These are phyloP conservation scores for Aphidius colemani DNA, from an alignment of 2,888 invertebrate genomes.

Conservation along the genomic window DNA sequence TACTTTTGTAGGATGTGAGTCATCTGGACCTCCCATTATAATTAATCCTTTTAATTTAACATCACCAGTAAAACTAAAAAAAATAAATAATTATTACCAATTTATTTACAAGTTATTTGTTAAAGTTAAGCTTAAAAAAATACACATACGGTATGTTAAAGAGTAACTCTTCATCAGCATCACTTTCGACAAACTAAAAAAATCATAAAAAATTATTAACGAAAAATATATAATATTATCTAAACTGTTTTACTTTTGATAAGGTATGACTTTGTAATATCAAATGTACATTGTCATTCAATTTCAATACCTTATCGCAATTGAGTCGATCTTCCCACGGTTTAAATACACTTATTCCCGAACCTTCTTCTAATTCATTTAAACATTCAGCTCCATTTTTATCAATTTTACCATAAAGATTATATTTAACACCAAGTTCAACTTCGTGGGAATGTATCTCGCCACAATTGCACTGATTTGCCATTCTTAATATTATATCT, in stretches of 20 bases:
- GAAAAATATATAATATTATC: constrained; percentile 19
- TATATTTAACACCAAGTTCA: constrained; percentile 79
- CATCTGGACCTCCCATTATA: constrained; percentile 86
- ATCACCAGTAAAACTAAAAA: constrained; percentile 82
- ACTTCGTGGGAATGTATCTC: constrained; percentile 40
- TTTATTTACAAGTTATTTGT: too few species aligned
- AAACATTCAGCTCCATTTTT: constrained; percentile 84
- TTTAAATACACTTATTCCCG: constrained; percentile 89
- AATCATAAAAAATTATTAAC: constrained; percentile 16
- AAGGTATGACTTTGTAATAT: constrained; percentile 10
- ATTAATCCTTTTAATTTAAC: constrained; percentile 94
- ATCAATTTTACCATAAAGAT: constrained; percentile 88
- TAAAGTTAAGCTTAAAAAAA: not conserved
- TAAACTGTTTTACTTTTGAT: not conserved
- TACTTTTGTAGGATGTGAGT: constrained; percentile 83
- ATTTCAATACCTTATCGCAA: constrained; percentile 69
- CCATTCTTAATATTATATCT: constrained; percentile 36
- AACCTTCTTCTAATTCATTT: constrained; percentile 85
- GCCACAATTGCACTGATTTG: constrained; percentile 48
- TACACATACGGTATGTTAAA: constrained; percentile 86
- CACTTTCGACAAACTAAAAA: constrained; percentile 90
- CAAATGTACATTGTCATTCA: constrained; percentile 10
- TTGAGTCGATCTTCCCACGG: constrained; percentile 87
- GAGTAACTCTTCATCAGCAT: constrained; percentile 92
- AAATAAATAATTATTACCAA: not conserved